Base-by-base conservation (phyloP, 1,140 invertebrate species). In the Drosophila truncata region DNA sequence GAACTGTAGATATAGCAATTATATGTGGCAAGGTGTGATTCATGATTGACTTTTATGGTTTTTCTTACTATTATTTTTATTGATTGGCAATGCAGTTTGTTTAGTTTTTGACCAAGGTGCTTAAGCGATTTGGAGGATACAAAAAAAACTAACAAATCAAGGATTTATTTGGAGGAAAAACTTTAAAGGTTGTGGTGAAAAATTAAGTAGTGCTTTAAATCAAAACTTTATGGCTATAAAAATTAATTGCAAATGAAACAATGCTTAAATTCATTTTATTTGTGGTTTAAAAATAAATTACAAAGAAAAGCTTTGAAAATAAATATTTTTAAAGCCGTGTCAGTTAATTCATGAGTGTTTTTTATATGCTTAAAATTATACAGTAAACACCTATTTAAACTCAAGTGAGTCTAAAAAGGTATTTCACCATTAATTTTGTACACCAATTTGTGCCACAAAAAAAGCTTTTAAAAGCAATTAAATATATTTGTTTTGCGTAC, bases 81-180 rank as follows among this genome's bases (percentile, higher is more conserved):
- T 49, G n/a, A n/a, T 41, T 52, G 35, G 23, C 44, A 69, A 41
- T 69, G 78, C 44, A 60, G 33, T 80, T 75, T 49, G 37, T 16
- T 46, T 29, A 31, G 31, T 18, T 31, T 18, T 31, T 10, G 27
- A 16, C 4, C n/a, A 69, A 69, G 46, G 46, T 20, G 27, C 10
- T 20, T 13, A 39, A 47, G 33, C 27, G 3, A 18, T 69, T 69
- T 31, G 47, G 41, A 25, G 42, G 41, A 2, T 35, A 58, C 50
- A 14, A n/a, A 42, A 33, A 33, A 47, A 31, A 33, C 14, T 44
- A 23, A 29, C 7, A 54, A 42, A 11, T 35, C 8, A 54, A 29
- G 29, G 4, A 27, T n/a, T 27, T 65, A 18, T 33, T n/a, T n/a
- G n/a, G n/a, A n/a, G n/a, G n/a, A n/a, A n/a, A n/a, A n/a, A n/a